These are phyloP conservation scores for Catalaphyllia jardinei DNA, from an alignment of 64 coral and sea anemone genomes.

Conservation along the genomic window DNA sequence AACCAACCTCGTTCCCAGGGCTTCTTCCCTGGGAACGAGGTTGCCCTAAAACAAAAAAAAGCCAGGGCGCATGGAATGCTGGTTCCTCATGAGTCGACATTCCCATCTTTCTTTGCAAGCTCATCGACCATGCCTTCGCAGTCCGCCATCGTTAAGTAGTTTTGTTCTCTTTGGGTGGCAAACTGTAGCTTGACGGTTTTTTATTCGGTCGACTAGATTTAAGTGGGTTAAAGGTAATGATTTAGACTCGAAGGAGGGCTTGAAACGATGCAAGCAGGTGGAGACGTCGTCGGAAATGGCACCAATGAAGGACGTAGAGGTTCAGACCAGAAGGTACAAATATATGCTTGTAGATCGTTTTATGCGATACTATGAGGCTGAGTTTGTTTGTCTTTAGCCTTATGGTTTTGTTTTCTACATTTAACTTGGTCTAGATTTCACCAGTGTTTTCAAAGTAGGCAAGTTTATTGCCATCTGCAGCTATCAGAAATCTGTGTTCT, in stretches of 20 bases:
- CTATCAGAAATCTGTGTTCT: not conserved
- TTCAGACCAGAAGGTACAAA: constrained; percentile 11
- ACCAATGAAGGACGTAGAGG: not conserved
- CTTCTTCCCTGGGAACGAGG: no score
- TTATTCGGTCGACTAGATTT: not conserved
- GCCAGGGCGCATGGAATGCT: no score
- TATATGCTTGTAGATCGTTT: not conserved
- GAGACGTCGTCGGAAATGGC: constrained; percentile 12
- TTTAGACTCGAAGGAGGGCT: not conserved
- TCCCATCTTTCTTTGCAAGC: constrained; percentile 10
- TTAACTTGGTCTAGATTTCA: not conserved
- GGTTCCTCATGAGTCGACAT: not conserved
- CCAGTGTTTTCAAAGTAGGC: not conserved
- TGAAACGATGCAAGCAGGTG: not conserved
- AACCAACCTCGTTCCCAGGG: no score
- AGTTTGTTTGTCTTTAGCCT: not conserved
- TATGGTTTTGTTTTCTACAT: not conserved
- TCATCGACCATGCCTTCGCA: not conserved
- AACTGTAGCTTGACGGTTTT: not conserved
- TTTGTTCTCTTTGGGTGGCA: no score
- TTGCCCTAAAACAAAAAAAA: no score
- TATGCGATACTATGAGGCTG: not conserved
- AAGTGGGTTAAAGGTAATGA: not conserved
- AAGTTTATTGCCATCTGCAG: not conserved
- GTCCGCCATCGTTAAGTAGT: not conserved